Conservation (phyloP, 2,113 vertebrate genomes). For the Aptenodytes forsteri region DNA sequence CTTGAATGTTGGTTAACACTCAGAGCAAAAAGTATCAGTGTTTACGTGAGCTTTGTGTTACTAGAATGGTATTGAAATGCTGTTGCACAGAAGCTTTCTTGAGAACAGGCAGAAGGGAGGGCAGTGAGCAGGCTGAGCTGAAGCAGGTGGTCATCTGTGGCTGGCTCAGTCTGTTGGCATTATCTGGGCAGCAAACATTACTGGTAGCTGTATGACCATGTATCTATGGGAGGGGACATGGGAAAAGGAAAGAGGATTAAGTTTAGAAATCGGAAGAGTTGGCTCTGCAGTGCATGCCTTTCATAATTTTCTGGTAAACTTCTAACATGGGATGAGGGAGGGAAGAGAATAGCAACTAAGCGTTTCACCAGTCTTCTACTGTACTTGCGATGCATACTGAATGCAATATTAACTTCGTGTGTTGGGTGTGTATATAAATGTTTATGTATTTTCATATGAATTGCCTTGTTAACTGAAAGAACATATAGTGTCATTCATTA, state of each 20-base stretch:
- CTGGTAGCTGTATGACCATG: not conserved
- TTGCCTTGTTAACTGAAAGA: not conserved
- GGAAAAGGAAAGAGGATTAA: not conserved
- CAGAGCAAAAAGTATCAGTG: not conserved
- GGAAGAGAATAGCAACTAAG: not conserved
- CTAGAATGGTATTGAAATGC: not conserved
- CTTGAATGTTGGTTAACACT: not conserved
- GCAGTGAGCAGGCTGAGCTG: not conserved
- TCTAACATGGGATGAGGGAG: not conserved
- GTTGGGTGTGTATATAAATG: not conserved
- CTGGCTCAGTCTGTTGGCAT: not conserved
- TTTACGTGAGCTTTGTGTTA: not conserved
- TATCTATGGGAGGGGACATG: not conserved
- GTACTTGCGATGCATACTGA: accelerated
- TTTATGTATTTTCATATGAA: not conserved
- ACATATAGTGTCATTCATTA: not conserved
- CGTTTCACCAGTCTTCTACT: not conserved
- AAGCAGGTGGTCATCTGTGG: not conserved
- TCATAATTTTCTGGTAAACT: not conserved
- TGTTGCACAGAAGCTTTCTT: too few species aligned
- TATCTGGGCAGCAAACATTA: not conserved
- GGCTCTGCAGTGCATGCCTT: not conserved
- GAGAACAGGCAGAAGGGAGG: not conserved
- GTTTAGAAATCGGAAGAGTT: not conserved
- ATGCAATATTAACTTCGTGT: not conserved